Evolutionary conservation across 1,140 invertebrate genomes (phyloP).

Genomic region (Cylas formicarius): DNA sequence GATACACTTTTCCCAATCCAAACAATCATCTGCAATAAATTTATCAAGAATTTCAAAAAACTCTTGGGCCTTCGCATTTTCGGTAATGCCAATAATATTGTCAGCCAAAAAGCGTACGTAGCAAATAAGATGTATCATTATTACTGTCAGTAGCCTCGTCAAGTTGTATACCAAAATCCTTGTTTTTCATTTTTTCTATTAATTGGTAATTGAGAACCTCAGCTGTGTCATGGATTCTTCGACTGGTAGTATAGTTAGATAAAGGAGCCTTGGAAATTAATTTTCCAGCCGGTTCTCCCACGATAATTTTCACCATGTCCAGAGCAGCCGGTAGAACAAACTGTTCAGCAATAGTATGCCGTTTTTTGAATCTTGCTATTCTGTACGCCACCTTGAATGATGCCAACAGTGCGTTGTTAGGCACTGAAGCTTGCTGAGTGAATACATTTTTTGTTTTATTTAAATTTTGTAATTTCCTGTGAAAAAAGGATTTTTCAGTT

Average conservation of each 20-base stretch:
- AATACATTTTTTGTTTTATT: slow-evolving; percentile 4
- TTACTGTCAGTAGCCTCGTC: slow-evolving; percentile 31
- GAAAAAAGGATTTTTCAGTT: slow-evolving; percentile 17
- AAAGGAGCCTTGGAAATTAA: slow-evolving; percentile 22
- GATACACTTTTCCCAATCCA: slow-evolving; percentile 26
- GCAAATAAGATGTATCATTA: no score
- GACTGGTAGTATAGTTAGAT: slow-evolving; percentile 30
- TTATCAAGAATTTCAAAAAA: slow-evolving; percentile 22
- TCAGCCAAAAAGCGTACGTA: slow-evolving; percentile 26
- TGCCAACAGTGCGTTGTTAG: slow-evolving; percentile 26
- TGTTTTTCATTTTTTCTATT: slow-evolving; percentile 25
- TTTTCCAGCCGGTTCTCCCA: slow-evolving; percentile 23
- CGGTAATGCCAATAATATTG: slow-evolving; percentile 15
- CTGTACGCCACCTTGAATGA: slow-evolving; percentile 29
- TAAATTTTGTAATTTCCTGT: slow-evolving; percentile 4
- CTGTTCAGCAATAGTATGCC: slow-evolving; percentile 38
- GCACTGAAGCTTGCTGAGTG: slow-evolving; percentile 7
- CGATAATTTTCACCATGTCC: slow-evolving; percentile 34
- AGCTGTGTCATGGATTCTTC: slow-evolving; percentile 13
- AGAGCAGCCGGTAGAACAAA: slow-evolving; percentile 37
- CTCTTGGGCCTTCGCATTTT: slow-evolving; percentile 14
- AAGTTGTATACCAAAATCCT: no score
- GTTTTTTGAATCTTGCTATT: slow-evolving; percentile 38
- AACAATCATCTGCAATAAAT: slow-evolving; percentile 21
- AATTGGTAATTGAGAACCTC: slow-evolving; percentile 23